A percentile compares a stretch with the other conserved stretches of the same genome.
Evolutionary conservation across 64 coral and sea anemone genomes (phyloP).

Genomic region (Porites lutea): DNA sequence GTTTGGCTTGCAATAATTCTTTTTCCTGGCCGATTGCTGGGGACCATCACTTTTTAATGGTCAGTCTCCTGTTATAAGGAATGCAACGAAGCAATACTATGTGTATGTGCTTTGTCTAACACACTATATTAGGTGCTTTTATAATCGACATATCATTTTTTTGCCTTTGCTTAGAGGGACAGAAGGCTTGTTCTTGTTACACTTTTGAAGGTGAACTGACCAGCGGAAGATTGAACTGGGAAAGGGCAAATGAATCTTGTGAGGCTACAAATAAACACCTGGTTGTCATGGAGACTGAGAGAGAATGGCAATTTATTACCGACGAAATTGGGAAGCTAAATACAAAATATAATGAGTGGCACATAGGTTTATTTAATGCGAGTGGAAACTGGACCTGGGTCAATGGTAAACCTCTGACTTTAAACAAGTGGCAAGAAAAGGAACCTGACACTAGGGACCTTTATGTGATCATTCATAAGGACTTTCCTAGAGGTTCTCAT

Average conservation of each 20-base stretch:
- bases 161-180: background rate
- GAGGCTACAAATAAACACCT: background rate
- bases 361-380: background rate
- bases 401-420: background rate
- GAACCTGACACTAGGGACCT: background rate
- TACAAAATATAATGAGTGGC: background rate
- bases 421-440: background rate
- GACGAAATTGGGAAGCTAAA: background rate
- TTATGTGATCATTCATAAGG: background rate
- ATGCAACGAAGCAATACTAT: too few relatives aligned
- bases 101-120: too few relatives aligned
- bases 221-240: background rate
- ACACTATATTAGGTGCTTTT: too few relatives aligned
- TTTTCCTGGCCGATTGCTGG: too few relatives aligned
- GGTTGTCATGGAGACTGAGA: constrained; percentile 3
- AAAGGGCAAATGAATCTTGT: background rate
- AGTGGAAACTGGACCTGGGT: background rate
- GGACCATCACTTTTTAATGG: too few relatives aligned
- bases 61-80: too few relatives aligned
- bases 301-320: constrained; percentile 13
- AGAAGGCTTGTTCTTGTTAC: background rate
- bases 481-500: background rate
- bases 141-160: too few relatives aligned
- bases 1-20: too few relatives aligned
- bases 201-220: background rate